These are phyloP conservation scores for Aphaenogaster rudis DNA, from an alignment of 1,140 invertebrate genomes.

Conservation along the genomic window DNA sequence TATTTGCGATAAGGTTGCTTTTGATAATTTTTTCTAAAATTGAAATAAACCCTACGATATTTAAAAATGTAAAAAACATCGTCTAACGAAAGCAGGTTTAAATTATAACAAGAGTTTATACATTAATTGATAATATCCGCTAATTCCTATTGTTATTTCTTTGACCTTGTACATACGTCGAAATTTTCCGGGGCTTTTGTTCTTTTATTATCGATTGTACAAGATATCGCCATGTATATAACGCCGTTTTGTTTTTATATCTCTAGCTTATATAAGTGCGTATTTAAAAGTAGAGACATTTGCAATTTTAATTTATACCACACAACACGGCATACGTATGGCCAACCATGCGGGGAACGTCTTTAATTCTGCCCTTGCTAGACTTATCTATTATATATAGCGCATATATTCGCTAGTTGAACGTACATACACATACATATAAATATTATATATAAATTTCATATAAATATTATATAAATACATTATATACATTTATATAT, in stretches of 20 bases:
- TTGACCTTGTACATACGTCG: not conserved
- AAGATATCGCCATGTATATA: not conserved
- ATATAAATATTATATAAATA: too few relatives aligned
- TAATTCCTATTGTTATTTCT: not conserved
- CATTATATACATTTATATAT: too few relatives aligned
- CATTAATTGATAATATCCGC: not conserved
- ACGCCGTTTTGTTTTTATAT: constrained; percentile 11
- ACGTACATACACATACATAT: not conserved
- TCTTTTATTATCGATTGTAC: not conserved
- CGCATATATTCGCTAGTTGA: not conserved
- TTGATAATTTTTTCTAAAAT: not conserved
- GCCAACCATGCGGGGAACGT: not conserved
- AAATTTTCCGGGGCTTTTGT: not conserved
- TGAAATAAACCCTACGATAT: not conserved
- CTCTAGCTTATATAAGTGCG: not conserved
- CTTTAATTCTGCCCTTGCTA: not conserved
- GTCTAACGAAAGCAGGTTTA: not conserved
- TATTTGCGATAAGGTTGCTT: not conserved
- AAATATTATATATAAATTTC: too few relatives aligned
- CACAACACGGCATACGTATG: not conserved
- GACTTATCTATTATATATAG: not conserved
- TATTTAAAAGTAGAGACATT: constrained; percentile 21
- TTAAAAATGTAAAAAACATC: not conserved
- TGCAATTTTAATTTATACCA: constrained; percentile 46
- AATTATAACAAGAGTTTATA: not conserved